These are phyloP conservation scores for Hylaeus volcanicus DNA, from an alignment of 1,140 invertebrate species.

Conservation along the genomic window DNA sequence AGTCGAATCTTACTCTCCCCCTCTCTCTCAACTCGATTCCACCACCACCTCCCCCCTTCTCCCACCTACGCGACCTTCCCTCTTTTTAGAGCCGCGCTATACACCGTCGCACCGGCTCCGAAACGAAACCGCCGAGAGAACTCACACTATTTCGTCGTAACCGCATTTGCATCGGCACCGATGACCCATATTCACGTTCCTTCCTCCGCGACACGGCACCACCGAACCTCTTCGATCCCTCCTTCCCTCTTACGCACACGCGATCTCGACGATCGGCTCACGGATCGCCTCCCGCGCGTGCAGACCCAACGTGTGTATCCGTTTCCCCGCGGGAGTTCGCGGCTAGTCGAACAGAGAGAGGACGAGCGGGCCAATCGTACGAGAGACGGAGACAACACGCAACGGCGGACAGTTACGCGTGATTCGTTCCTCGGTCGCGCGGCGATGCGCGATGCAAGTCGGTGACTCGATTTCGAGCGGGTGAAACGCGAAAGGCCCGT, in stretches of 20 bases:
- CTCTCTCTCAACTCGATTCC: slow-evolving; percentile 15
- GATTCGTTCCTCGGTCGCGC: slow-evolving; percentile 55
- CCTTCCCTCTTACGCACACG: slow-evolving; percentile 7
- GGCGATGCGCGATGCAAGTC: slow-evolving; percentile 64
- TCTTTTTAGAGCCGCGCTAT: slow-evolving; percentile 34
- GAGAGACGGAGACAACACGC: slow-evolving; percentile 9
- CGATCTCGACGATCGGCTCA: slow-evolving; percentile 11
- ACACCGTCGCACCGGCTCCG: slow-evolving; percentile 30
- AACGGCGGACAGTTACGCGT: slow-evolving; percentile 57
- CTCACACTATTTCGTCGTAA: slow-evolving; percentile 61
- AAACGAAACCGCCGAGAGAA: slow-evolving; percentile 26
- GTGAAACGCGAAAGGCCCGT: slow-evolving; percentile 35
- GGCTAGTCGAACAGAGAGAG: neutral
- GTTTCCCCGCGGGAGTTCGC: neutral
- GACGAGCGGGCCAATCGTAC: neutral
- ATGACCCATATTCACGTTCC: slow-evolving; percentile 76
- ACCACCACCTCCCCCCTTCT: slow-evolving; percentile 20
- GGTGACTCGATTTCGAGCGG: slow-evolving; percentile 60
- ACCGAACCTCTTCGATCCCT: slow-evolving; percentile 38
- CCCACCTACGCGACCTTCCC: slow-evolving; percentile 33
- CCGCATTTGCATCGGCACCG: slow-evolving; percentile 75
- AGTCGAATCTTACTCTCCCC: slow-evolving; percentile 44
- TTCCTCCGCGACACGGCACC: slow-evolving; percentile 47
- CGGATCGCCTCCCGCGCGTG: slow-evolving; percentile 26
- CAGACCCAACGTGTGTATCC: slow-evolving; percentile 13